Evolutionary conservation across 2,797 vertebrate species (phyloP), one percentile per base, ranked within the genome.

Genomic region (Sitta carolinensis): DNA sequence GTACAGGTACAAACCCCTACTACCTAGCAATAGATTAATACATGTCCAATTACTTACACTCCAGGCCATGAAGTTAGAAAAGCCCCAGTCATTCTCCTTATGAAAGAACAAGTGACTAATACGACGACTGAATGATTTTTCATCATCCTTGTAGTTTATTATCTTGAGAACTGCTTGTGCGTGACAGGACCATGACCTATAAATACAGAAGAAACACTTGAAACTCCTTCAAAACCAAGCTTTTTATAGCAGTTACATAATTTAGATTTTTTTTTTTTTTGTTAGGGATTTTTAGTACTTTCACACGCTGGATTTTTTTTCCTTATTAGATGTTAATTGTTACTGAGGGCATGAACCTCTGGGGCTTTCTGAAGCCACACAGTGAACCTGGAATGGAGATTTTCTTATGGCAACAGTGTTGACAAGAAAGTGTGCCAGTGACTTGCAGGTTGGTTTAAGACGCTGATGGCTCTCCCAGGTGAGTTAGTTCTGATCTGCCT

Each of bases 1-100:
- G 27, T 14, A 8, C 19, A 54, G 51, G 29, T 27, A 58, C 40
- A 85, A 62, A 61, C 67, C n/a, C 63, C 8, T 77, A 30, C 48
- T 26, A 30, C 22, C 36, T 27, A 42, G 57, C 58, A 70, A 38
- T 0, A 81, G 32, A 54, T 50, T 55, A 52, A 59, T 30, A 66
- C 1, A 40, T 5, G 27, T 52, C 36, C 34, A 55, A 73, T 43
- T 93, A 99, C 99, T 99, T 98, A 99, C 99, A 96, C 99, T 99
- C 99, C 99, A 99, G 87, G 99, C 99, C 99, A 99, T 99, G 95
- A 99, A 99, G 97, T 99, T 99, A 95, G 99, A 99, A 97, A 99
- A 99, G 84, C 99, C 99, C 99, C 99, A 99, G 84, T 99, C 99
- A 26, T 99, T 99, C 94, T 99, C 99, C 97, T 99, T 99, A 97